phyloP scores from a whole-genome alignment of 2,888 invertebrate species.

The Globia sparganii region DNA sequence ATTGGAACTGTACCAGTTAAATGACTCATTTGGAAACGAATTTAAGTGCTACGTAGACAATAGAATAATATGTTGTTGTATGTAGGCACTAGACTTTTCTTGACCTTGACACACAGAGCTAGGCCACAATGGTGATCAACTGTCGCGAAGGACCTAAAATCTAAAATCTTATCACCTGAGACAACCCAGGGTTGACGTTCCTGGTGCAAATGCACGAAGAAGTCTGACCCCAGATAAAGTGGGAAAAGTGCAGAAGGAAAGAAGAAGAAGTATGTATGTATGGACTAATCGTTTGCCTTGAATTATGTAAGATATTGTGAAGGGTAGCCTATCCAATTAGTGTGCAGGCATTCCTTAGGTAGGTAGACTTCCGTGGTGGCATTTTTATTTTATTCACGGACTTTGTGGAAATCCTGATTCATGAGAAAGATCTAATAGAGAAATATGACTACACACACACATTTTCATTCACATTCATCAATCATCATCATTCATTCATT shows the following conservation, averaged over 20 bases:
- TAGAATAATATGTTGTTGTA: background rate
- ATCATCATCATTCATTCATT: no score
- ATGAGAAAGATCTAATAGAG: background rate
- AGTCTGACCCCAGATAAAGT: no score
- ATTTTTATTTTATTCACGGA: background rate
- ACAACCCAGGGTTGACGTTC: no score
- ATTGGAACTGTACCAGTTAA: background rate
- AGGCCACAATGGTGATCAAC: no score
- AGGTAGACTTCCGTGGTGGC: background rate
- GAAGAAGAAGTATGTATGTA: background rate
- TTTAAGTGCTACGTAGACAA: background rate
- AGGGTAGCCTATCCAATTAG: background rate
- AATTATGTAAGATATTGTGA: background rate
- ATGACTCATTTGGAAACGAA: background rate
- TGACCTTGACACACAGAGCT: no score
- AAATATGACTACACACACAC: no score
- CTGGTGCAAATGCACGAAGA: no score
- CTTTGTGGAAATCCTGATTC: background rate
- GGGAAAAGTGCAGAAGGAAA: no score
- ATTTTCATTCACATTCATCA: no score
- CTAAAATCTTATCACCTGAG: no score
- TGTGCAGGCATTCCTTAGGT: background rate
- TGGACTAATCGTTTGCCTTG: background rate
- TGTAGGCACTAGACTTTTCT: no score
- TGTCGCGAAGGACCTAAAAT: no score